Evolutionary conservation across 2,113 vertebrate genomes (phyloP), one percentile per base, ranked within the genome.

Genomic region (Noturus placidus): DNA sequence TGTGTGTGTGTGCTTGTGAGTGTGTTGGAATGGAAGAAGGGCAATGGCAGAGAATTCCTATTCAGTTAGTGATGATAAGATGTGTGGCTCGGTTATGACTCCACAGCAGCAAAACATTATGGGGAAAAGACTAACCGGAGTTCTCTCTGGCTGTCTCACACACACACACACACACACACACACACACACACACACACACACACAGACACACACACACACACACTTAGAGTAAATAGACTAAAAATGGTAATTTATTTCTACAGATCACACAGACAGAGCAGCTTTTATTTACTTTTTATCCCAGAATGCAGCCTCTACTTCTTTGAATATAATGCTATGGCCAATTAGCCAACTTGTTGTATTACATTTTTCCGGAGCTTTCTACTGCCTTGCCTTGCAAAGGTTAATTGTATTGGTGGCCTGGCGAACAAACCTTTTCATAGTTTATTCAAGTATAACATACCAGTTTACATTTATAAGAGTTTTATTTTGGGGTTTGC

Each of bases 361-460:
- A 33, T 69, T 86, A 50, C 30, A n/a, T 38, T 38, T 59, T 42
- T 54, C 50, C 13, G 27, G 59, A 54, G 79, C 57, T 77, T 69
- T 69, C 30, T 22, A 35, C 35, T 42, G 35, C 22, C 70, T 42
- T 42, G 35, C 19, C 35, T 38, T 42, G 59, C 33, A 59, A 65
- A 89, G 70, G 59, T 89, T 86, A 82, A 88, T 82, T 82, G 56
- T 80, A 86, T 52, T 33, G 57, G 65, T 22, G 63, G 65, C 65
- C 83, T 57, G 10, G 1, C 72, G 50, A 72, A 82, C 67, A 82
- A 74, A 61, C 79, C 61, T 63, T 19, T 82, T 83, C n/a, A 83
- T 76, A 5, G 42, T 38, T 22, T 56, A 57, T 22, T 83, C 4
- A 30, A 52, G 27, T 69, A 54, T 30, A 42, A 61, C 33, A 81